Evolutionary conservation across 2,888 invertebrate genomes (phyloP).

Genomic region (Napeogenes inachia): DNA sequence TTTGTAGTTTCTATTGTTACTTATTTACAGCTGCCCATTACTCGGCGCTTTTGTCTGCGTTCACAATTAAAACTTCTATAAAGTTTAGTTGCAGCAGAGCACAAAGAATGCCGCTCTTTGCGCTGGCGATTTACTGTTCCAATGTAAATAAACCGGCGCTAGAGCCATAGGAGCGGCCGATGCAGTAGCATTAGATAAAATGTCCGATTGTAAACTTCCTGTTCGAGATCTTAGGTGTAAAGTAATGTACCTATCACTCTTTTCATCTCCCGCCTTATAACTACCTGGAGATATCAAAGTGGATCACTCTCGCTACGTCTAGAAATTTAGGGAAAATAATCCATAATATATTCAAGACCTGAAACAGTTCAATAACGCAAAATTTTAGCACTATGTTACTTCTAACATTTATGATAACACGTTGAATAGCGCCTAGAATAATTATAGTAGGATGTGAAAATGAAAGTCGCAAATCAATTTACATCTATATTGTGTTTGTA

Average conservation of each 20-base stretch:
- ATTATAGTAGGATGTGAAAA: too few relatives aligned
- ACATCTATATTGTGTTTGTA: too few relatives aligned
- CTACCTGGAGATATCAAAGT: conserved; percentile 12
- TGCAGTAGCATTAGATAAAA: conserved; percentile 70
- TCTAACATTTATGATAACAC: too few relatives aligned
- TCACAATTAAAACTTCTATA: conserved; percentile 73
- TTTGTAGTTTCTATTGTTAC: conserved; percentile 56
- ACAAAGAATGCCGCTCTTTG: conserved; percentile 72
- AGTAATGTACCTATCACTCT: conserved; percentile 64
- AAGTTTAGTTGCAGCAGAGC: conserved; percentile 58
- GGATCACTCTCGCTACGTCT: neutral
- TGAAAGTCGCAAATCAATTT: too few relatives aligned
- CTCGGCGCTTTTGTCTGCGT: conserved; percentile 66
- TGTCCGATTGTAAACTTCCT: conserved; percentile 73
- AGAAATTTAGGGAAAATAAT: too few relatives aligned
- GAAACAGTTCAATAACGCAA: too few relatives aligned
- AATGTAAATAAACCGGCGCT: conserved; percentile 63
- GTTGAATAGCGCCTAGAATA: too few relatives aligned
- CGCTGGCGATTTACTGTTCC: conserved; percentile 54
- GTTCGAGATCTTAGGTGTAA: conserved; percentile 67
- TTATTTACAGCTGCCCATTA: conserved; percentile 48
- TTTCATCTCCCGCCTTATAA: conserved; percentile 57
- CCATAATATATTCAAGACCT: too few relatives aligned
- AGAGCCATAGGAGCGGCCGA: conserved; percentile 43
- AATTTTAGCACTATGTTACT: too few relatives aligned